Evolutionary conservation across 2,797 vertebrate species (phyloP).

Genomic region (Sciurus carolinensis): DNA sequence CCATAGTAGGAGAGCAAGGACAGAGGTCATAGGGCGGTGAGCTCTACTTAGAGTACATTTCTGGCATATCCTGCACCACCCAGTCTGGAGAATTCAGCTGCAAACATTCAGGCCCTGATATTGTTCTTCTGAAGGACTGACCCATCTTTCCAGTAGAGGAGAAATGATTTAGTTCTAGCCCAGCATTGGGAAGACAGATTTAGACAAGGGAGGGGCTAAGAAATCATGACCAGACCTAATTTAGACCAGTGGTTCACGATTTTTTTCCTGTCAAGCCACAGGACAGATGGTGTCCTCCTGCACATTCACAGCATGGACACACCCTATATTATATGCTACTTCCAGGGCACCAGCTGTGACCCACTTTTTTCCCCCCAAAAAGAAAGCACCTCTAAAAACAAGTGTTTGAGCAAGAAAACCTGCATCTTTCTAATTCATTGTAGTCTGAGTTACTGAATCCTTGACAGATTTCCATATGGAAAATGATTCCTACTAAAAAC

Average conservation of each 20-base stretch:
- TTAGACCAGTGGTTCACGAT: constrained; percentile 41
- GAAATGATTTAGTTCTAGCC: background rate
- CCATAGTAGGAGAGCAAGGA: background rate
- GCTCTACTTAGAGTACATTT: background rate
- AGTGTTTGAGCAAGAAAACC: background rate
- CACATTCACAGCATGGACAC: background rate
- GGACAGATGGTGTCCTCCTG: background rate
- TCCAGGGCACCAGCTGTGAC: background rate
- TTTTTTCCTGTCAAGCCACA: constrained; percentile 15
- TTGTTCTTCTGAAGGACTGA: constrained; percentile 7
- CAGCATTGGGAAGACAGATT: constrained; percentile 61
- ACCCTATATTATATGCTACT: background rate
- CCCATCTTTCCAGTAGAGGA: background rate
- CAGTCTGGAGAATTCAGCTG: background rate
- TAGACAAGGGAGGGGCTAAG: constrained; percentile 25
- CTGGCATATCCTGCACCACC: background rate
- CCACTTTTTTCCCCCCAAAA: background rate
- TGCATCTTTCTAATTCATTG: background rate
- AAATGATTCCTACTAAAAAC: background rate
- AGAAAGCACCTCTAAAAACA: background rate
- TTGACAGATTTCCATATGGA: background rate
- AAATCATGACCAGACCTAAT: constrained; percentile 13
- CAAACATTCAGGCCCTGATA: background rate
- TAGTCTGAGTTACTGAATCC: background rate
- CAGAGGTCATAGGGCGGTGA: background rate